Percentiles rank a stretch among this genome's conserved stretches.
phyloP scores from a whole-genome alignment of 2,888 invertebrate genomes.

The Athrips mouffetella region DNA sequence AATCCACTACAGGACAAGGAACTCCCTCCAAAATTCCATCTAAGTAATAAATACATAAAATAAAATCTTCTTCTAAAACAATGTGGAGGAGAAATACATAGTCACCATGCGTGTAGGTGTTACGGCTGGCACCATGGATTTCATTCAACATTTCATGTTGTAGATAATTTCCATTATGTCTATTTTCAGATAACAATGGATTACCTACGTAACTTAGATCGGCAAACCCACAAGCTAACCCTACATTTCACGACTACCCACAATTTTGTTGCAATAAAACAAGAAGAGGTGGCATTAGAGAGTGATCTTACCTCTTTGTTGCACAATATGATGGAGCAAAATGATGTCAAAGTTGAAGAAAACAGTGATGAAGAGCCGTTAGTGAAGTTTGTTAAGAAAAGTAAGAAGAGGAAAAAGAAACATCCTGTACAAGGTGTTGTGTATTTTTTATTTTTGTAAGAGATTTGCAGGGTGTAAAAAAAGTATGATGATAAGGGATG shows the following conservation, averaged over 20 bases:
- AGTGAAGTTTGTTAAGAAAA: conserved; percentile 26
- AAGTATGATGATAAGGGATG: conserved; percentile 1
- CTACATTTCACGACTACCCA: background rate
- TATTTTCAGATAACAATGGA: conserved; percentile 32
- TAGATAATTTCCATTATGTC: background rate
- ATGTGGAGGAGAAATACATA: too few species aligned
- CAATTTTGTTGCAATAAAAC: background rate
- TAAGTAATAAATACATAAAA: too few species aligned
- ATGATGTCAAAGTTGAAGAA: background rate
- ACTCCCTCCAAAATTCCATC: too few species aligned
- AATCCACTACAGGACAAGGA: background rate
- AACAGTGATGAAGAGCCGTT: conserved; percentile 30
- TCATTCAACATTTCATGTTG: too few species aligned
- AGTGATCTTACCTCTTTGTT: background rate
- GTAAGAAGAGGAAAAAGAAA: conserved; percentile 12
- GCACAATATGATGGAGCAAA: background rate
- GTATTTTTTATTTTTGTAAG: background rate
- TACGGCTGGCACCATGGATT: too few species aligned
- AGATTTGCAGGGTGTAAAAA: too few species aligned
- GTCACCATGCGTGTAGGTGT: too few species aligned
- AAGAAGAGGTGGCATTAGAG: background rate
- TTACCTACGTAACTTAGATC: conserved; percentile 26
- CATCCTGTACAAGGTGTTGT: conserved; percentile 10
- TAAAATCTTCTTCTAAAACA: too few species aligned
- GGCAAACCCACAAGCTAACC: conserved; percentile 3